Percentiles rank a stretch among this genome's conserved stretches.
Evolutionary conservation across 2,113 vertebrate genomes (phyloP).

Genomic region (Aldabrachelys gigantea): DNA sequence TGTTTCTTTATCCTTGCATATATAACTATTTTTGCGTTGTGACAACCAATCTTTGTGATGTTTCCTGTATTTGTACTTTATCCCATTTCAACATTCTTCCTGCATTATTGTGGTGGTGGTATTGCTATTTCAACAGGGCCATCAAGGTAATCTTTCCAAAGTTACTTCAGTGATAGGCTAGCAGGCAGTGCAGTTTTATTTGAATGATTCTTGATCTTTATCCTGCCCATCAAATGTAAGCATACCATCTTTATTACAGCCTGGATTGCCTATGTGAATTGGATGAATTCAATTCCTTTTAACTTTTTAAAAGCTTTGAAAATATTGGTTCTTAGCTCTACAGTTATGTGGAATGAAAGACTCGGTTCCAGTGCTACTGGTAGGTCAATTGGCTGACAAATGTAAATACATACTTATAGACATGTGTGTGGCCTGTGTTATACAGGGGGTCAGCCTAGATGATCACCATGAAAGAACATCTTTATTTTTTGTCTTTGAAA

Average conservation of each 20-base stretch:
- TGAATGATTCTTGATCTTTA: neutral
- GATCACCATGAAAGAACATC: neutral
- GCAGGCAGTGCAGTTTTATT: neutral
- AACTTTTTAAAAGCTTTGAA: neutral
- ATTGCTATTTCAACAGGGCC: neutral
- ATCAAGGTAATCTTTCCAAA: neutral
- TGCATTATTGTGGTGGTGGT: neutral
- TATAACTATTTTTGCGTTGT: neutral
- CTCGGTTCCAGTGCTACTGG: neutral
- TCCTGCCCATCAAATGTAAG: neutral
- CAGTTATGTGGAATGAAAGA: fast-evolving
- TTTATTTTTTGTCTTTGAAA: neutral
- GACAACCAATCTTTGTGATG: neutral
- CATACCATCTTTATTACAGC: neutral
- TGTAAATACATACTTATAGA: neutral
- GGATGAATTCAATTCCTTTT: neutral
- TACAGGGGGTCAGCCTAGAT: neutral
- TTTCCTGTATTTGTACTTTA: neutral
- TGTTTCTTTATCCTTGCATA: neutral
- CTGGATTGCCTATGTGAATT: neutral
- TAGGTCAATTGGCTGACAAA: neutral
- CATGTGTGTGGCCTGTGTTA: neutral
- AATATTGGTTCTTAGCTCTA: neutral
- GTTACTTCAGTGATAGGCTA: neutral
- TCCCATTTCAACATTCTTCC: neutral